Base-by-base conservation (phyloP, 2,888 invertebrate species). In the Drosophila lutescens region DNA sequence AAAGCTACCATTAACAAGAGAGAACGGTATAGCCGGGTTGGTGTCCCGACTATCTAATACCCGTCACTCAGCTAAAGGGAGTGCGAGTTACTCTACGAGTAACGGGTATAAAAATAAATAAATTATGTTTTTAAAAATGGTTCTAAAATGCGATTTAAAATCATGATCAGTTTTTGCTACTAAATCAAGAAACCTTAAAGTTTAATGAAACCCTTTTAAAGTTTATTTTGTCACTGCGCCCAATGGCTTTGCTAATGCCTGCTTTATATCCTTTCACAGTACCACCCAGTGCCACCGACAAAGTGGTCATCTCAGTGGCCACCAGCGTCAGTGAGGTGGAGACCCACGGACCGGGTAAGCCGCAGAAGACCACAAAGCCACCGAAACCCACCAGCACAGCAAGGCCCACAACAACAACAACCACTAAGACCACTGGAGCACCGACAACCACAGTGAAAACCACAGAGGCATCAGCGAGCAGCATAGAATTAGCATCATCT, bases 231-330 rank as follows among this genome's bases (percentile, higher is more conserved):
- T 3, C 30, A 30, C 12, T 26, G 30, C n/a, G 10, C 10, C 5
- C 15, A 9, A 15, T 30, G 17, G 49, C 36, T 20, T 13, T 17
- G 13, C 13, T 36, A 43, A 58, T 30, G 17, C 13, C n/a, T 17
- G 17, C 10, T 15, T 38, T 46, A 12, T 13, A n/a, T 15, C 20
- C 30, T 30, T 36, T 51, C 44, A 1, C 51, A 71, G 76, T 62
- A 49, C 73, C 78, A 70, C 86, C 78, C 51, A 79, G 84, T 55
- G 80, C 84, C 66, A 82, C 86, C 36, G 89, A 89, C 75, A 90
- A 89, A 74, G 80, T 90, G 58, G 81, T 89, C 71, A 87, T 90
- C 58, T 91, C 90, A 5, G 85, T 91, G 53, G 79, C 90, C 49
- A 89, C 90, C 36, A 90, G 91, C 68, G 77, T 91, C 26, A 91